Evolutionary conservation across 2,113 vertebrate species (phyloP), one percentile per base, ranked within the genome.

Genomic region (Anoura caudifer): DNA sequence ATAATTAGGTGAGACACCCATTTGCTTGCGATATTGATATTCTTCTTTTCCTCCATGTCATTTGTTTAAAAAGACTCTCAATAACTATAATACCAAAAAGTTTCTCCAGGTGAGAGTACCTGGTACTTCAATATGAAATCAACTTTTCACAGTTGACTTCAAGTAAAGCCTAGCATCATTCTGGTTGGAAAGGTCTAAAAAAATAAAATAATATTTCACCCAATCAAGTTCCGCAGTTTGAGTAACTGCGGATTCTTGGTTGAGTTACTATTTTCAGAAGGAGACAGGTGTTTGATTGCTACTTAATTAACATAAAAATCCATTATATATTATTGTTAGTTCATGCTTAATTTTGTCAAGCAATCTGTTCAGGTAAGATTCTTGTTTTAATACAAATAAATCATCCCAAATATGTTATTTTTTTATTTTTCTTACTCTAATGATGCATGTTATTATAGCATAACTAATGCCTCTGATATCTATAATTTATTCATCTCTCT

Each of bases 371-470:
- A 96, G 20, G 45, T 50, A 96, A 96, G 5, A 17, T 45, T 2
- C 2, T 38, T 38, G 10, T 92, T 0, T 93, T 94, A 93, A 85
- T 69, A 83, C 91, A 95, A 98, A 98, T 95, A 96, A 94, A 93
- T 92, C 24, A 89, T 47, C 43, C 24, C 61, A 43, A 97, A 65
- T 54, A 87, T 97, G n/a, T 97, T 97, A 95, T 95, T 87, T 96
- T 54, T 31, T 96, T 95, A 96, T 97, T 97, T 20, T 97, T 89
- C 33, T 6, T 94, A 91, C 43, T 72, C 70, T 56, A 97, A 6
- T 0, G 45, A 20, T 90, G 16, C 38, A 93, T 61, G 90, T 91
- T 96, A 81, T 95, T 95, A 63, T 9, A 31, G 22, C 47, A 2
- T 0, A 95, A 92, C 33, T 91, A 94, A 97, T 70, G 16, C 83